Base-by-base conservation (phyloP, 2,797 vertebrate genomes). In the Champsocephalus gunnari region DNA sequence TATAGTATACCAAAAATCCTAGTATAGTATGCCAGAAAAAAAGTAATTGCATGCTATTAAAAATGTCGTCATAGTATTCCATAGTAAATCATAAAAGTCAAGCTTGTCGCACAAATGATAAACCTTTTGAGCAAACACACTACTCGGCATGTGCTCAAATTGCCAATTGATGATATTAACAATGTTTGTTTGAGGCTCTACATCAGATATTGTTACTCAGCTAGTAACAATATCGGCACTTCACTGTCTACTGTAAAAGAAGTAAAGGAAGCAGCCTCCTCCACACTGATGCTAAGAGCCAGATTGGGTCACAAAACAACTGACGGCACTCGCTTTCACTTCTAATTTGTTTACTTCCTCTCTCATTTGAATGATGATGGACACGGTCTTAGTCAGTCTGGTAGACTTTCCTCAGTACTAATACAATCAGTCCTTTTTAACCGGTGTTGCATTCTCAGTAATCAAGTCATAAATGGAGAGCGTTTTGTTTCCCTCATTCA, bases 331-430 rank as follows among this genome's bases (percentile, higher is more conserved):
- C 38, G 3, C 43, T 76, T 78, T 82, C 55, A 75, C 63, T 49
- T 66, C 48, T 54, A 47, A 32, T 85, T 71, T 79, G 75, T 81
- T 85, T 76, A 62, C 76, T 75, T 83, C 71, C 60, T 4, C 28
- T 80, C 56, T 76, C 66, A 78, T 89, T 85, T 86, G 66, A 88
- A 86, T 86, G 48, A 77, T 74, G 85, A 83, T 77, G 47, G 21
- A 62, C 48, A 16, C 68, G 34, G 38, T 74, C 47, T 66, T 66
- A 49, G 41, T 75, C 59, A 77, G 59, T 74, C 41, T 21, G 14
- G 12, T 16, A 16, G 47, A 59, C 61, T 79, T 62, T 41, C 43
- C 59, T 82, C 59, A 17, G 43, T 63, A 62, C 66, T 74, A 75
- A 76, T 44, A 69, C 66, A 66, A 71, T 54, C 51, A 66, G 32